Conservation (phyloP, 2,888 invertebrate species). For the Myopa tessellatipennis region DNA sequence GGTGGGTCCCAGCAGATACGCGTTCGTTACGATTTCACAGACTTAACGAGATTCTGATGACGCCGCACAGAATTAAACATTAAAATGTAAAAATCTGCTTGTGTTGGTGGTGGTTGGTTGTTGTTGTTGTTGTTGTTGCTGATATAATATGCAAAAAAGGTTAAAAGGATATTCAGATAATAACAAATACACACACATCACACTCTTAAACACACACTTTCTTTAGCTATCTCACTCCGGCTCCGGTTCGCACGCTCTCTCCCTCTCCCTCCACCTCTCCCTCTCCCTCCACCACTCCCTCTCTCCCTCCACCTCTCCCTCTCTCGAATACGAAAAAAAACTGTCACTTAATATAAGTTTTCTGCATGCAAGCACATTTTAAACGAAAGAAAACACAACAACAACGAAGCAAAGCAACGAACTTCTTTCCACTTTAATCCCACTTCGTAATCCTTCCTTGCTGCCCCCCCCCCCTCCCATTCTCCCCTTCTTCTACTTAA, state of each 20-base stretch:
- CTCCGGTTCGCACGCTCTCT: too few species aligned
- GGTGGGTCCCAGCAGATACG: conserved; percentile 24
- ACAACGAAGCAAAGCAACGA: conserved; percentile 1
- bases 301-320: neutral
- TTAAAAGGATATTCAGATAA: conserved; percentile 46
- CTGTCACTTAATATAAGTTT: conserved; percentile 11
- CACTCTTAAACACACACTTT: too few species aligned
- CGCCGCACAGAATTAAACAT: conserved; percentile 55
- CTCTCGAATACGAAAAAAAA: neutral
- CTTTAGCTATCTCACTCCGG: too few species aligned
- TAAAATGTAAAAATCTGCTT: conserved; percentile 42
- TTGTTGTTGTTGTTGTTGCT: conserved; percentile 10
- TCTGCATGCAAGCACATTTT: conserved; percentile 15
- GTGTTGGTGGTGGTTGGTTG: too few species aligned
- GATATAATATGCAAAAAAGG: conserved; percentile 22
- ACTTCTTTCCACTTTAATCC: conserved; percentile 24
- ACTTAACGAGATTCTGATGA: conserved; percentile 61
- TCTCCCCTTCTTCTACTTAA: too few species aligned
- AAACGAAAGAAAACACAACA: neutral
- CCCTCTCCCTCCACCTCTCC: too few species aligned
- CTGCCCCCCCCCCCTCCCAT: neutral
- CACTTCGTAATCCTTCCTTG: neutral
- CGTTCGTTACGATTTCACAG: conserved; percentile 49
- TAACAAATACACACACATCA: conserved; percentile 10
- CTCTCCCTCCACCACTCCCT: neutral